Evolutionary conservation across 2,113 vertebrate species (phyloP).

Genomic region (Oryzias woworae): DNA sequence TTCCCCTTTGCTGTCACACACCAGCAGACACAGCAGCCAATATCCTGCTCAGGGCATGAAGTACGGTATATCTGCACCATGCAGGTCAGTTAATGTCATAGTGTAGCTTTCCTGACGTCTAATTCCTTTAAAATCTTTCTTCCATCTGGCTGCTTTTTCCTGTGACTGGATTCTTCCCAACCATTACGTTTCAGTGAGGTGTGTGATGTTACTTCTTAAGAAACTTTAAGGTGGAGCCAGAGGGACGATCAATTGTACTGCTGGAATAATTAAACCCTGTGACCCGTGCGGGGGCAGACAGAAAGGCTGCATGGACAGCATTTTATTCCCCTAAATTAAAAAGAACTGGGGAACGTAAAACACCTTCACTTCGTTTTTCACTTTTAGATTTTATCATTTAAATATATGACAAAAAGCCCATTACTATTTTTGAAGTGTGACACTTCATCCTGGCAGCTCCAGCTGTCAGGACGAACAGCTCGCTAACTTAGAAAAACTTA

Average conservation of each 20-base stretch:
- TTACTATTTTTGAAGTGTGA: constrained; percentile 30
- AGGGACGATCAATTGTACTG: constrained; percentile 44
- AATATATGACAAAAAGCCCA: constrained; percentile 9
- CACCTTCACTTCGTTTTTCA: background rate
- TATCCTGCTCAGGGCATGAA: constrained; percentile 38
- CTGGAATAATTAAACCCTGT: constrained; percentile 59
- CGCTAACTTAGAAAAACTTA: constrained; percentile 24
- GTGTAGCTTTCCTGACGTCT: constrained; percentile 28
- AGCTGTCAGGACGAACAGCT: constrained; percentile 1
- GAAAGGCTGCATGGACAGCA: constrained; percentile 38
- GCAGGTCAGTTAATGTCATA: constrained; percentile 49
- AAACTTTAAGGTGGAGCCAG: constrained; percentile 34
- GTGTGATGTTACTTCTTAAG: constrained; percentile 56
- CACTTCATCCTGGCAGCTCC: constrained; percentile 18
- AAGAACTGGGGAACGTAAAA: background rate
- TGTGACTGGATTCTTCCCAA: constrained; percentile 25
- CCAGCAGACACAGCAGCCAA: constrained; percentile 47
- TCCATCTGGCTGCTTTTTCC: constrained; percentile 29
- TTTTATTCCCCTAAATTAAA: constrained; percentile 36
- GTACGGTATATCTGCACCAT: constrained; percentile 18
- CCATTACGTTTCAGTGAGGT: constrained; percentile 29
- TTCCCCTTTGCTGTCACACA: constrained; percentile 49
- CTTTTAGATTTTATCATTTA: background rate
- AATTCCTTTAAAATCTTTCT: constrained; percentile 39
- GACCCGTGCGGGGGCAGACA: constrained; percentile 43